These are phyloP conservation scores for Lophius americanus DNA, from an alignment of 2,797 vertebrate species.

Conservation along the genomic window DNA sequence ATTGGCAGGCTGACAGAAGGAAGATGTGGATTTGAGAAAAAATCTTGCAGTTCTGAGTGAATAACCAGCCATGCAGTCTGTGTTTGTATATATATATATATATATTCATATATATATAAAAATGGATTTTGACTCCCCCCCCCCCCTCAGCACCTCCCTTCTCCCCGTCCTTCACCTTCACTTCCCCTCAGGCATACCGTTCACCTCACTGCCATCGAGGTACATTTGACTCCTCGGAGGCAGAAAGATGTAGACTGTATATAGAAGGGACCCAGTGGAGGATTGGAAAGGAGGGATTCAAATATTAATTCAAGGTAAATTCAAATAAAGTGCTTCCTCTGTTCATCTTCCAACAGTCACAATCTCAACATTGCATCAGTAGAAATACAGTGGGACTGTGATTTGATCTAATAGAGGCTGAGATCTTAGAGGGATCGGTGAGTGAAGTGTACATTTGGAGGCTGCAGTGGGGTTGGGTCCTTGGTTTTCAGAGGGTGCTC, in stretches of 20 bases:
- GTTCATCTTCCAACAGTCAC: constrained; percentile 27
- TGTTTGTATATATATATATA: constrained; percentile 47
- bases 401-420: constrained; percentile 9
- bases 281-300: constrained; percentile 1
- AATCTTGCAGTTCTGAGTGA: constrained; percentile 69
- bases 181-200: constrained; percentile 50
- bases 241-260: constrained; percentile 25
- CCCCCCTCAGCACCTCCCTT: constrained; percentile 7
- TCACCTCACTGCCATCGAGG: constrained; percentile 50
- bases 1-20: constrained; percentile 42
- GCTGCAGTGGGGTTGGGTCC: constrained; percentile 54
- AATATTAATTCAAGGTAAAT: background rate
- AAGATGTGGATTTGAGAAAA: constrained; percentile 54
- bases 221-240: constrained; percentile 43
- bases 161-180: constrained; percentile 23
- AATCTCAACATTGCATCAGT: constrained; percentile 17
- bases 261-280: constrained; percentile 9
- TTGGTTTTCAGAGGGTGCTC: constrained; percentile 56
- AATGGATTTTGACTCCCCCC: constrained; percentile 60
- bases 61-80: constrained; percentile 61
- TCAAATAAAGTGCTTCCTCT: background rate
- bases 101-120: too few relatives aligned
- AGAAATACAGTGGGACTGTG: constrained; percentile 23
- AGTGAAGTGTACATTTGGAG: constrained; percentile 38
- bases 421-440: constrained; percentile 11